Base-by-base conservation (phyloP, 1,140 invertebrate species). In the Drosophila nigromelanica region DNA sequence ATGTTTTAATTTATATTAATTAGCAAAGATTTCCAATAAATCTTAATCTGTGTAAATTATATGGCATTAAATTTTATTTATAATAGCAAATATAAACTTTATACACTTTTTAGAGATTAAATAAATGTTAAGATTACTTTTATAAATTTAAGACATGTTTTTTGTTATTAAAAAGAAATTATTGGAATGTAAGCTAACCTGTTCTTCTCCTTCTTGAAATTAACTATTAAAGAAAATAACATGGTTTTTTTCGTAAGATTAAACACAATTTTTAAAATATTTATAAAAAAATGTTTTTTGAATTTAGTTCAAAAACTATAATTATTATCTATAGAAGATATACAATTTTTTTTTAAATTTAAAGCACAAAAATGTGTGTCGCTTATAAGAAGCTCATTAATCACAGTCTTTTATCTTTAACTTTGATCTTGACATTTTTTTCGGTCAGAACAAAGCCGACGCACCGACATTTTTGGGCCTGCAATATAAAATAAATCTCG, bases 391-490 rank as follows among this genome's bases (percentile, higher is more conserved):
- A 35, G 24, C 15, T 6, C 59, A 85, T 85, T 75, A 81, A 85
- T 85, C 78, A 87, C 5, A 4, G 8, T 59, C 30, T 48, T 45
- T 47, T 63, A 80, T 85, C 77, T 56, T 5, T 11, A 85, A 45
- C 73, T 60, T 74, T 67, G 51, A 85, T 87, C 82, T 78, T 78
- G 74, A 85, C 81, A 86, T 68, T 72, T 86, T 72, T 74, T 63
- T 68, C 35, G 42, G 52, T 6, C 40, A 51, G 56, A 67, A 59
- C 14, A 43, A 58, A 43, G 45, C 50, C 40, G 51, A 60, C 75
- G 45, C 58, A 40, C n/a, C 21, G 39, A 55, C 61, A 62, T 72
- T 50, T 51, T 64, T 71, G 61, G 51, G 61, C 64, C 50, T 63
- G 54, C 39, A 55, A 12, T 4, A 58, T 56, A 55, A 45, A 50